Evolutionary conservation across 1,140 invertebrate genomes (phyloP), one percentile per base, ranked within the genome.

Genomic region (Drosophila bipectinata): DNA sequence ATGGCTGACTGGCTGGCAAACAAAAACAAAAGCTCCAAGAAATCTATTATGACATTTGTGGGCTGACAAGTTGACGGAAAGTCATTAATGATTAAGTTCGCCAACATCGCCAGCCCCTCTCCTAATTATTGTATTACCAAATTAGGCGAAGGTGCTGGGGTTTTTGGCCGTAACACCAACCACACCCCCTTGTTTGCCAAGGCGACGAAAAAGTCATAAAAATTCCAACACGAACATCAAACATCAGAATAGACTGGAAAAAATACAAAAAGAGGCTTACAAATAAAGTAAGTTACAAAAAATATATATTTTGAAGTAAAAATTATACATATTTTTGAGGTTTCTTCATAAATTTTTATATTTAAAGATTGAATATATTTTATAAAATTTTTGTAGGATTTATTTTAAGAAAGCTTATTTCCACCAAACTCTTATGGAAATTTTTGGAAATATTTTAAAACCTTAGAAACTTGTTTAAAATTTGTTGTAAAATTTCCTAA

Each of bases 11-110:
- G 34, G 34, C 34, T 12, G 41, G 55, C 30, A 80, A 85, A 69
- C 73, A 76, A 68, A 76, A 75, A 74, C 71, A 69, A 72, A 78
- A 67, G 74, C 78, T 77, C 71, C 47, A 77, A 71, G 77, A 82
- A 87, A 88, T 87, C 83, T 87, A 82, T 87, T 87, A 87, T 87
- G 82, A 87, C 79, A 88, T 87, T 84, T 79, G 77, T 47, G 47
- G 57, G 73, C 60, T 78, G 82, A 87, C 82, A 87, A 87, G 69
- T 87, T 87, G 83, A 87, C 75, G 83, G 66, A 87, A 87, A 87
- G 78, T 87, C 82, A 88, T 87, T 87, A 87, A 78, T 69, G 78
- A 82, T 87, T 79, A 59, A 45, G 52, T 32, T 21, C 32, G 45
- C 37, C 52, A 21, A 3, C 59, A 24, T 28, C 58, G 8, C 1